Evolutionary conservation across 2,888 invertebrate genomes (phyloP).

Genomic region (Pristionchus japonicus): DNA sequence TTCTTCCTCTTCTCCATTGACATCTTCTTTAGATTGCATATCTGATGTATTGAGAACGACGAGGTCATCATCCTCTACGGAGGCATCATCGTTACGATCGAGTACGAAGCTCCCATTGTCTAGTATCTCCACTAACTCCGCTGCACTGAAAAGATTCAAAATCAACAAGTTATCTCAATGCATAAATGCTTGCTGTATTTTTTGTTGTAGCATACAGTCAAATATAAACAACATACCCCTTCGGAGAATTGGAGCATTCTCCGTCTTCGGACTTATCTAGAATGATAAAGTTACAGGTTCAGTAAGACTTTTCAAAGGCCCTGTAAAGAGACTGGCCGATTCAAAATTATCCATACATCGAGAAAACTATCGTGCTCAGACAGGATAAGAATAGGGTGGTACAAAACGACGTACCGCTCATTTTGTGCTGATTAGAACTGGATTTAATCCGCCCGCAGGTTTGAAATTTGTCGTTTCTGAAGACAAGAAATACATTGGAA

Average conservation of each 20-base stretch:
- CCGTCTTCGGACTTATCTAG: constrained; percentile 31
- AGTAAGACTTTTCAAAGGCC: no score
- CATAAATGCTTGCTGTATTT: neutral
- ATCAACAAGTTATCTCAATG: no score
- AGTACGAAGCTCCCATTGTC: constrained; percentile 20
- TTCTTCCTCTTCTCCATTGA: neutral
- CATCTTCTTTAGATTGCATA: neutral
- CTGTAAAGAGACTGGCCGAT: no score
- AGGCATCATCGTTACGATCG: constrained; percentile 1
- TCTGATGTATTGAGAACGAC: neutral
- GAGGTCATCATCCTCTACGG: neutral
- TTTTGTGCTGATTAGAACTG: no score
- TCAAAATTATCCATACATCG: no score
- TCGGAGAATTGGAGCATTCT: constrained; percentile 41
- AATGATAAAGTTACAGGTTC: no score
- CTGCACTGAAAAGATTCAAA: neutral
- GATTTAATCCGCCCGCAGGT: no score
- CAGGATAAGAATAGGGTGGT: no score
- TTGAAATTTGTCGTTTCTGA: no score
- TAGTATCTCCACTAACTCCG: constrained; percentile 1
- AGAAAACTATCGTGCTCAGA: no score
- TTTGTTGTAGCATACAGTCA: neutral
- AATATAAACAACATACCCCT: neutral
- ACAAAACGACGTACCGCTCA: no score
- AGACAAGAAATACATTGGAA: no score